A percentile compares a stretch with the other conserved stretches of the same genome.
phyloP scores from a whole-genome alignment of 2,113 vertebrate genomes.

The Xenotilapia caudafasciata region DNA sequence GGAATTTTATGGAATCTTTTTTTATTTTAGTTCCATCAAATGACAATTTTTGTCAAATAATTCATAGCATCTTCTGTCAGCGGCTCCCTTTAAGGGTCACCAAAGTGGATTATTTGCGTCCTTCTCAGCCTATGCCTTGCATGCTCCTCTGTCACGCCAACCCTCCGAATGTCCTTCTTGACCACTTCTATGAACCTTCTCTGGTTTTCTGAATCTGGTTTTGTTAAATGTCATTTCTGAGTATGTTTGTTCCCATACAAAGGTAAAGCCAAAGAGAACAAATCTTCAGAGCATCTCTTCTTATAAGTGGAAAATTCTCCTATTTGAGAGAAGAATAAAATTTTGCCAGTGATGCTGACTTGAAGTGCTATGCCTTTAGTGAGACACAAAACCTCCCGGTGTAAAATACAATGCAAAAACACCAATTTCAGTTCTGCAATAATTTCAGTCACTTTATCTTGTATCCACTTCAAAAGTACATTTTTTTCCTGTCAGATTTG shows the following conservation, averaged over 20 bases:
- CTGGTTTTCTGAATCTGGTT: neutral
- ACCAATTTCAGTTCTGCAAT: neutral
- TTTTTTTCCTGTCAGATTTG: neutral
- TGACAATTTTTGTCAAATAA: neutral
- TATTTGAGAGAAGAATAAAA: neutral
- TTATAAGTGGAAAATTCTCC: neutral
- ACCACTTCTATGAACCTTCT: neutral
- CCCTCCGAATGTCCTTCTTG: neutral
- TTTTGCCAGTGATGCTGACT: neutral
- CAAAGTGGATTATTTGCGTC: neutral
- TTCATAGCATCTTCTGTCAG: neutral
- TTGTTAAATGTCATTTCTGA: neutral
- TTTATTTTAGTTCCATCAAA: neutral
- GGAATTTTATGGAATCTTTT: neutral
- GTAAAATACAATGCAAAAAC: neutral
- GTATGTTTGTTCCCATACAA: neutral
- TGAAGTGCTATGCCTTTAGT: neutral
- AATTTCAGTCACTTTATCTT: neutral
- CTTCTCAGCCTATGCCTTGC: neutral
- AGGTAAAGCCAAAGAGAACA: neutral
- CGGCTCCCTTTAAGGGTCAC: neutral
- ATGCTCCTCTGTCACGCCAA: neutral
- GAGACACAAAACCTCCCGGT: neutral
- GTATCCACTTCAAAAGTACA: neutral
- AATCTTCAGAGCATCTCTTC: neutral